Evolutionary conservation across 2,797 vertebrate species (phyloP).

Genomic region (Pseudomugil tenellus): DNA sequence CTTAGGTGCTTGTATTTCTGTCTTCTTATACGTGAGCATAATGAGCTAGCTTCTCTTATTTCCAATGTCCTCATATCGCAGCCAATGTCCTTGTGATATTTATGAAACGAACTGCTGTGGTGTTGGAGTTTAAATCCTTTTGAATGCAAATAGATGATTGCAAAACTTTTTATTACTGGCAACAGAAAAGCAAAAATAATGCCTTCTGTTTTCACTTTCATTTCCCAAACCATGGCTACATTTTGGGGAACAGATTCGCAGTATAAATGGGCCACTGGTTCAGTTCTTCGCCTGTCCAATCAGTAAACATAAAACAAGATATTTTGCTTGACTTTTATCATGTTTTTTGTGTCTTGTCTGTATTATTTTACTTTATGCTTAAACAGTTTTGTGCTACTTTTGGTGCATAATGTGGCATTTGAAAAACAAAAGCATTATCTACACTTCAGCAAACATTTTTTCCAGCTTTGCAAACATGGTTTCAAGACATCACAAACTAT

Average conservation of each 20-base stretch:
- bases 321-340: conserved; percentile 24
- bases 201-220: neutral
- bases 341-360: conserved; percentile 27
- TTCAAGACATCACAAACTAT: conserved; percentile 1
- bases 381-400: conserved; percentile 18
- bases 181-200: conserved; percentile 10
- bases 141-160: neutral
- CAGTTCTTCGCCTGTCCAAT: neutral
- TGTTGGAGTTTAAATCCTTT: neutral
- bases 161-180: conserved; percentile 1
- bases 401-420: conserved; percentile 24
- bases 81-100: conserved; percentile 13
- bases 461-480: conserved; percentile 32
- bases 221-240: neutral
- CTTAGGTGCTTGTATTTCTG: neutral
- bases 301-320: neutral
- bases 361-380: conserved; percentile 11
- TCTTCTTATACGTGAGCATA: conserved; percentile 20
- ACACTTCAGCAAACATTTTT: conserved; percentile 31
- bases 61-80: conserved; percentile 32
- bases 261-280: neutral
- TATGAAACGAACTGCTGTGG: neutral
- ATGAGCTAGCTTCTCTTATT: conserved; percentile 2
- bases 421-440: conserved; percentile 49
- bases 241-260: neutral